Conservation (phyloP, 37 sponge, comb jelly and placozoan genomes). For the Petrosia ficiformis region DNA sequence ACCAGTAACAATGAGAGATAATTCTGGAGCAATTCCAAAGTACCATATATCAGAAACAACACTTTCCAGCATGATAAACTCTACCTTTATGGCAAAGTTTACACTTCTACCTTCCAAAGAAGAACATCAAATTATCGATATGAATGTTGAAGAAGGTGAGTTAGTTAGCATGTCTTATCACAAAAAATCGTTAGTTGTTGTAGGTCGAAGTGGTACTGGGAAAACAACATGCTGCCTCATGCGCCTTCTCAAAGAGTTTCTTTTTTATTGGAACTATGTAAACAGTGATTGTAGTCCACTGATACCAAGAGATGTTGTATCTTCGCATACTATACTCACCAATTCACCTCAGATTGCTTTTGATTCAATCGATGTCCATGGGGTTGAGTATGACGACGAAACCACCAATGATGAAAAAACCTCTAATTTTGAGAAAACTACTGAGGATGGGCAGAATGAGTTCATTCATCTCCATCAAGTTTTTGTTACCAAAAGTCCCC, state of each 20-base stretch:
- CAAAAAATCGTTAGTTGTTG: constrained; percentile 41
- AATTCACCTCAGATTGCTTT: background rate
- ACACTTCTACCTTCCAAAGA: constrained; percentile 43
- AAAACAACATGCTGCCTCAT: constrained; percentile 85
- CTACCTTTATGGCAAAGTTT: constrained; percentile 30
- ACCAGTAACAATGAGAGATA: constrained; percentile 39
- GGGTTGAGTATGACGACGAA: too few relatives aligned
- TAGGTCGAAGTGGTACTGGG: constrained; percentile 87
- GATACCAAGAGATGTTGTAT: constrained; percentile 10
- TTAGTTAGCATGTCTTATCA: constrained; percentile 50
- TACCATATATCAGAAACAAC: constrained; percentile 44
- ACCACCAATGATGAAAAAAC: too few relatives aligned
- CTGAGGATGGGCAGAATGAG: background rate
- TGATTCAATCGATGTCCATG: background rate
- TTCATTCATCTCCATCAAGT: constrained; percentile 74
- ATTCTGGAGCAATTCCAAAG: constrained; percentile 55
- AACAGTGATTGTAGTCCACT: constrained; percentile 4
- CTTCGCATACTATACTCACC: too few relatives aligned
- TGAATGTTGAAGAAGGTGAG: constrained; percentile 66
- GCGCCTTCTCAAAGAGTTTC: constrained; percentile 68
- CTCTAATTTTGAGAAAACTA: background rate
- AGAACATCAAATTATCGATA: background rate
- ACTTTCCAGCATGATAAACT: constrained; percentile 40
- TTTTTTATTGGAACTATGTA: constrained; percentile 39
- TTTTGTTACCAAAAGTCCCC: constrained; percentile 80